Percentiles rank a stretch among this genome's conserved stretches.
Evolutionary conservation across 1,140 invertebrate genomes (phyloP).

Genomic region (Drosophila kepulauana): DNA sequence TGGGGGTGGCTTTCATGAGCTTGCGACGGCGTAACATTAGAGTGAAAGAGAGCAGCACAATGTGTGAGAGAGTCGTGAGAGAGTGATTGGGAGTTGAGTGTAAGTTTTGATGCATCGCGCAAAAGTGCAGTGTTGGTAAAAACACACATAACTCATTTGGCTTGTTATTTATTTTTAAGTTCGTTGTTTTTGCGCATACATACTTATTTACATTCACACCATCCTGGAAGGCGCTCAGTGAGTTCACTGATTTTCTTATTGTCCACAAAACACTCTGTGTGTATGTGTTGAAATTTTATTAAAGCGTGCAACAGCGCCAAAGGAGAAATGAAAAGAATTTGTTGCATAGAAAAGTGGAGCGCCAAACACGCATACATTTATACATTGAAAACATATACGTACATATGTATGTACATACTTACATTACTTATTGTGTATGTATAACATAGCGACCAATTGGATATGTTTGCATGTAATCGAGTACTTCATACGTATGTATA

Average conservation of each 20-base stretch:
- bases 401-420: not conserved
- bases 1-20: conserved; percentile 29
- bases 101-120: conserved; percentile 23
- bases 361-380: conserved; percentile 30
- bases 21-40: conserved; percentile 19
- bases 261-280: conserved; percentile 24
- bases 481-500: conserved; percentile 2
- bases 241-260: conserved; percentile 9
- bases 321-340: conserved; percentile 47
- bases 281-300: not conserved
- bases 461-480: conserved; percentile 28
- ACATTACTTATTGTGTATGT: conserved; percentile 58
- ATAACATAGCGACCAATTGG: conserved; percentile 71
- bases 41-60: not conserved
- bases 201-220: not conserved
- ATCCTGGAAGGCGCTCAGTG: not conserved
- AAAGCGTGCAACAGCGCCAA: conserved; percentile 25
- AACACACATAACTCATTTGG: conserved; percentile 6
- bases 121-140: conserved; percentile 32
- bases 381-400: conserved; percentile 10
- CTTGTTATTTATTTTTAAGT: conserved; percentile 31
- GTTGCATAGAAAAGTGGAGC: conserved; percentile 77
- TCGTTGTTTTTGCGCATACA: conserved; percentile 15
- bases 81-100: conserved; percentile 27
- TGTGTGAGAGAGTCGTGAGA: conserved; percentile 15